Percentiles rank a stretch among this genome's conserved stretches.
phyloP scores from a whole-genome alignment of 2,797 vertebrate genomes.

The Australoheros facetus region DNA sequence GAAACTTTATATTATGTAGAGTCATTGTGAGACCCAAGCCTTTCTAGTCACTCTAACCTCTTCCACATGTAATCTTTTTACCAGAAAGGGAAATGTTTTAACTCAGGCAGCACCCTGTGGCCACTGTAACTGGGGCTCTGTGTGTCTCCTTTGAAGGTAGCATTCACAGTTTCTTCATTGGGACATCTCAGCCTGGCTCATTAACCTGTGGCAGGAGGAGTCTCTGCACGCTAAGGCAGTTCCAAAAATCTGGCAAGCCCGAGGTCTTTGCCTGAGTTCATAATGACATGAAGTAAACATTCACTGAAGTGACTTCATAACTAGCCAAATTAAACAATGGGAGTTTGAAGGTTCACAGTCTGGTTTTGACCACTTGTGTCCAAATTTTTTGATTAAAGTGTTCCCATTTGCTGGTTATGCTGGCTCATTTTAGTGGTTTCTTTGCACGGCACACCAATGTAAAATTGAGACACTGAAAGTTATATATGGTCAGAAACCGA shows the following conservation, averaged over 20 bases:
- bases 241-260: conserved; percentile 23
- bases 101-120: conserved; percentile 58
- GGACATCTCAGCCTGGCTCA: conserved; percentile 53
- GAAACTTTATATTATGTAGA: background rate
- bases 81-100: conserved; percentile 44
- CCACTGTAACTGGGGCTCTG: conserved; percentile 45
- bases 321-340: background rate
- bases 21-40: background rate
- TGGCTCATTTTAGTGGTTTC: background rate
- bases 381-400: background rate
- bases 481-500: background rate
- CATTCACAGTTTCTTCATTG: conserved; percentile 47
- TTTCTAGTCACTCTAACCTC: conserved; percentile 39
- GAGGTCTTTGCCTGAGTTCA: background rate
- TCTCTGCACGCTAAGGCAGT: conserved; percentile 19
- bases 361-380: background rate
- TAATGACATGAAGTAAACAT: conserved; percentile 1
- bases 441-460: background rate
- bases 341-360: background rate
- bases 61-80: conserved; percentile 62
- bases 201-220: conserved; percentile 48
- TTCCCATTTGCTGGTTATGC: background rate
- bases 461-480: background rate
- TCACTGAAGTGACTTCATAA: background rate
- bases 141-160: conserved; percentile 68